These are phyloP conservation scores for Asteroscopus sphinx DNA, from an alignment of 2,888 invertebrate genomes.

Conservation along the genomic window DNA sequence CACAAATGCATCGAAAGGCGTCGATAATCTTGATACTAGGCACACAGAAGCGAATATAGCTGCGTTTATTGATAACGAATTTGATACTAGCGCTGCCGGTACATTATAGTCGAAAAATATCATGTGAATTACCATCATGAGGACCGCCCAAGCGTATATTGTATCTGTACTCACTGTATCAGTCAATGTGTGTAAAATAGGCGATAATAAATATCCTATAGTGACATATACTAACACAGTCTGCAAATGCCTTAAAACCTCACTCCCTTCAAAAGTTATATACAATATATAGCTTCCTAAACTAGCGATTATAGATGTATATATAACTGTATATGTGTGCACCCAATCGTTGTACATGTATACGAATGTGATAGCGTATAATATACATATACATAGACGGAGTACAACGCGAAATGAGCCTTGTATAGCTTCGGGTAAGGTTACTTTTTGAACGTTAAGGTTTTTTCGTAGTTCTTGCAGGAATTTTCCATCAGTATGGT, in stretches of 20 bases:
- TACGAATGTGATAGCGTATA: conserved; percentile 93
- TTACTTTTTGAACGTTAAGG: conserved; percentile 93
- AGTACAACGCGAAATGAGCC: conserved; percentile 95
- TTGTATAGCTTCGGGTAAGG: conserved; percentile 91
- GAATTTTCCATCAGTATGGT: conserved; percentile 97
- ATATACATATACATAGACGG: conserved; percentile 93
- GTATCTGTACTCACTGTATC: conserved; percentile 99
- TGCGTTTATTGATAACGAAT: conserved; percentile 97
- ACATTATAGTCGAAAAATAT: conserved; percentile 98
- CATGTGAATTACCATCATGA: conserved; percentile 96
- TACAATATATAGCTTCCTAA: conserved; percentile 91
- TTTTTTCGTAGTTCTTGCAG: conserved; percentile 96
- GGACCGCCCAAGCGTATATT: conserved; percentile 97
- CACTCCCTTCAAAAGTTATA: conserved; percentile 72
- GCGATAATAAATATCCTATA: conserved; percentile 97
- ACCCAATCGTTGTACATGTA: conserved; percentile 92
- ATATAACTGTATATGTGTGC: conserved; percentile 91
- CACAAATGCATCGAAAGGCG: conserved; percentile 96
- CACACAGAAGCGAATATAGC: conserved; percentile 98
- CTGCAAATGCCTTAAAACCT: conserved; percentile 91
- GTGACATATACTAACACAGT: conserved; percentile 95
- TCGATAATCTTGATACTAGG: conserved; percentile 96
- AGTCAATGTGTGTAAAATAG: conserved; percentile 97
- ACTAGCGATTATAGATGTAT: conserved; percentile 88
- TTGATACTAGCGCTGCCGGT: conserved; percentile 96